These are phyloP conservation scores for Columba guinea DNA, from an alignment of 2,797 vertebrate species.

Conservation along the genomic window DNA sequence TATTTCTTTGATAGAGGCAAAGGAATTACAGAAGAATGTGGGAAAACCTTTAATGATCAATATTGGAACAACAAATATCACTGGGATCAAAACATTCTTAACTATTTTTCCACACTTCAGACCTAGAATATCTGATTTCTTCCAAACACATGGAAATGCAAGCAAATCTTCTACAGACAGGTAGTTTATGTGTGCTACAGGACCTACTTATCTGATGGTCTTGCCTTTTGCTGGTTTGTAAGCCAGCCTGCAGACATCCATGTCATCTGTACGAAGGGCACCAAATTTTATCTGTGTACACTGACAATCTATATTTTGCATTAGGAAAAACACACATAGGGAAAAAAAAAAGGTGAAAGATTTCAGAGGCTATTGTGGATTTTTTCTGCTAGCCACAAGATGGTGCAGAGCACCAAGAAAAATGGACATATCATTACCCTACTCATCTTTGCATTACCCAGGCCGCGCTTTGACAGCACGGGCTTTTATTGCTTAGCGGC, in stretches of 20 bases:
- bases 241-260: background rate
- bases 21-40: background rate
- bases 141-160: background rate
- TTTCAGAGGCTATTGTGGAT: background rate
- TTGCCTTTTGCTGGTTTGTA: background rate
- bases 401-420: conserved; percentile 60
- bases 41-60: background rate
- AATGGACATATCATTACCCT: background rate
- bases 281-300: background rate
- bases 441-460: background rate
- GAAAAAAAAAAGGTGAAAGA: background rate
- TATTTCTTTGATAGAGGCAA: background rate
- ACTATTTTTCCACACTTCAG: background rate
- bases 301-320: background rate
- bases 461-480: background rate
- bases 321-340: background rate
- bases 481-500: background rate
- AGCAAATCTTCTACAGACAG: background rate
- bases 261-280: background rate
- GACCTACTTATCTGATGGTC: background rate
- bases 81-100: background rate
- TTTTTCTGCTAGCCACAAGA: conserved; percentile 65
- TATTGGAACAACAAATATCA: background rate
- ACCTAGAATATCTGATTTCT: background rate
- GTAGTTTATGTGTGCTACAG: background rate